Percentiles rank a stretch among this genome's conserved stretches.
Conservation (phyloP, 2,888 invertebrate genomes). For the Erpobdella octoculata region DNA sequence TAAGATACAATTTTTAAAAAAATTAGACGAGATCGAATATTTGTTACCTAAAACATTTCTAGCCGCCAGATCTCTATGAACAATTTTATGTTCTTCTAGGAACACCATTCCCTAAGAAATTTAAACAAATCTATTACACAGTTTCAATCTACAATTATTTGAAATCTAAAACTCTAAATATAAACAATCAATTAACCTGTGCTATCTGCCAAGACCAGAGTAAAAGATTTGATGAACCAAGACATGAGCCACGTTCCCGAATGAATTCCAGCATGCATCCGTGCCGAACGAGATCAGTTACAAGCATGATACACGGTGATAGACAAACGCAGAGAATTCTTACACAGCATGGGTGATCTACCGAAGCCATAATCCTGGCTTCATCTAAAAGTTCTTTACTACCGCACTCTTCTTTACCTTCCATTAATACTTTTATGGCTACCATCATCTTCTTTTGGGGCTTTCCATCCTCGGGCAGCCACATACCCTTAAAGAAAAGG, state of each 20-base stretch:
- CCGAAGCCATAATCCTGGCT: constrained; percentile 30
- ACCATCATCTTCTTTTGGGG: not conserved
- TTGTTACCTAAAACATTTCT: constrained; percentile 72
- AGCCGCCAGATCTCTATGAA: constrained; percentile 92
- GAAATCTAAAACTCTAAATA: not conserved
- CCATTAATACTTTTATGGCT: constrained; percentile 19
- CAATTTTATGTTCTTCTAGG: constrained; percentile 82
- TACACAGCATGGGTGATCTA: constrained; percentile 20
- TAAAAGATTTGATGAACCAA: constrained; percentile 14
- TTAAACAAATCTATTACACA: not conserved
- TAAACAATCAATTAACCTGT: constrained; percentile 8
- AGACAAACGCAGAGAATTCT: constrained; percentile 25
- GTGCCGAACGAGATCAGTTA: constrained; percentile 16
- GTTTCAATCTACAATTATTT: not conserved
- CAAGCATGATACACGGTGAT: constrained; percentile 20
- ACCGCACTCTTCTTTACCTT: not conserved
- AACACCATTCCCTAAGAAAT: constrained; percentile 72
- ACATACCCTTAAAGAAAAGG: constrained; percentile 7
- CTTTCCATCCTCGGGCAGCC: constrained; percentile 8
- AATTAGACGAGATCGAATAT: not conserved
- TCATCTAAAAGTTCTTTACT: constrained; percentile 26
- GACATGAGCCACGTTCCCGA: not conserved
- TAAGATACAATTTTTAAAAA: not conserved
- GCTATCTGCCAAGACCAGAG: constrained; percentile 29
- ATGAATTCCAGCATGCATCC: constrained; percentile 27